These are phyloP conservation scores for Callitettix versicolor DNA, from an alignment of 1,140 invertebrate genomes.

Conservation along the genomic window DNA sequence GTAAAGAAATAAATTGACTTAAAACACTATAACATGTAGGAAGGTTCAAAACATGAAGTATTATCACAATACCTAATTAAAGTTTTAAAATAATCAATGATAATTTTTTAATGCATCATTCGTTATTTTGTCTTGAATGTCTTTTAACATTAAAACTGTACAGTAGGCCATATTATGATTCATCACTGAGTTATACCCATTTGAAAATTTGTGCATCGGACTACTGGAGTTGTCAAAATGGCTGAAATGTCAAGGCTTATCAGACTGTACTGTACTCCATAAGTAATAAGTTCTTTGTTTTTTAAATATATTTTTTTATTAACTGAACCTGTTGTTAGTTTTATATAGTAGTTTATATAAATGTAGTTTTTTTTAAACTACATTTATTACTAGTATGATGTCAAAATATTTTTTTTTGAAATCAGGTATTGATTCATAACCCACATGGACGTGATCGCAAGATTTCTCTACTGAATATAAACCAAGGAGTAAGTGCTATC, in stretches of 20 bases:
- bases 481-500: conserved; percentile 63
- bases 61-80: too few species aligned
- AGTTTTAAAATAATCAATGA: too few species aligned
- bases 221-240: too few species aligned
- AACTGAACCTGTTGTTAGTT: neutral
- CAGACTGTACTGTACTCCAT: neutral
- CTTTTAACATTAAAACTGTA: too few species aligned
- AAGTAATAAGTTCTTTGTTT: neutral
- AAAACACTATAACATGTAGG: too few species aligned
- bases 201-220: neutral
- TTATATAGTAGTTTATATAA: neutral
- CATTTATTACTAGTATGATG: conserved; percentile 10
- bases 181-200: too few species aligned
- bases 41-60: too few species aligned
- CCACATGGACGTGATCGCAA: conserved; percentile 56
- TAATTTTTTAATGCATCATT: too few species aligned
- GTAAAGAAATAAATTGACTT: too few species aligned
- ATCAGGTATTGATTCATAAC: conserved; percentile 73
- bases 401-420: conserved; percentile 13
- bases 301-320: neutral
- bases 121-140: too few species aligned
- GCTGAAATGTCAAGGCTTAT: neutral
- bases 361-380: conserved; percentile 1
- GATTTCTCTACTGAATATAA: conserved; percentile 67
- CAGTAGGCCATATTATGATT: too few species aligned